phyloP scores from a whole-genome alignment of 2,797 vertebrate species.

The Parauchenoglanis ngamensis region DNA sequence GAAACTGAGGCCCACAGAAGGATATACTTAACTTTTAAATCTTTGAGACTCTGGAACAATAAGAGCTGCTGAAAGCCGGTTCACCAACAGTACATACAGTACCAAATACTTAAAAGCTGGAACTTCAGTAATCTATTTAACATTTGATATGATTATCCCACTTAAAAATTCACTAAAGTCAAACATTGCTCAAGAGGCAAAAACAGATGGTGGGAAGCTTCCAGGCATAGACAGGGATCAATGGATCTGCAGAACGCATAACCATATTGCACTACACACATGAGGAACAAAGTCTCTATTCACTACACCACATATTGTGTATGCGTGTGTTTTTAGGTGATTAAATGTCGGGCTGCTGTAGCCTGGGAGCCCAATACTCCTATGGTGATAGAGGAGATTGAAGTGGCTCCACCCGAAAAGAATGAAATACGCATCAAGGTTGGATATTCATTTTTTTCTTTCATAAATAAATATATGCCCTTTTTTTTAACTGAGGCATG shows the following conservation, averaged over 20 bases:
- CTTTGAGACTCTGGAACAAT: not conserved
- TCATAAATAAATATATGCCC: not conserved
- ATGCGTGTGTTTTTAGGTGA: constrained; percentile 74
- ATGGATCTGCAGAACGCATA: constrained; percentile 1
- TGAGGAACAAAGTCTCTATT: constrained; percentile 2
- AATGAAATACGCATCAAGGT: constrained; percentile 91
- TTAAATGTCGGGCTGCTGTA: constrained; percentile 89
- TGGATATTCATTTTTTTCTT: constrained; percentile 9
- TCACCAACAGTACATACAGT: not conserved
- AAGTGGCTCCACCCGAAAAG: constrained; percentile 84
- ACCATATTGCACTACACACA: constrained; percentile 6
- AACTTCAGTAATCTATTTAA: constrained; percentile 17
- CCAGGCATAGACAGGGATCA: constrained; percentile 13
- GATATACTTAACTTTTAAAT: not conserved
- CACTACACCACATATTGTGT: not conserved
- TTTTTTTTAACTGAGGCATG: not conserved
- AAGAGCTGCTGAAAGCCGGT: not conserved
- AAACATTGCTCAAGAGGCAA: constrained; percentile 40
- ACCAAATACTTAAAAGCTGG: not conserved
- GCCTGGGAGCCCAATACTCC: constrained; percentile 82
- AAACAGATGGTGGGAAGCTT: constrained; percentile 36
- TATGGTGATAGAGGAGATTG: constrained; percentile 86
- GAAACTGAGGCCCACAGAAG: not conserved
- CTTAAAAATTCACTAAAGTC: constrained; percentile 12
- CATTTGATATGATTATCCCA: constrained; percentile 39